phyloP scores from a whole-genome alignment of 2,113 vertebrate genomes.

The Grammomys dolichurus region DNA sequence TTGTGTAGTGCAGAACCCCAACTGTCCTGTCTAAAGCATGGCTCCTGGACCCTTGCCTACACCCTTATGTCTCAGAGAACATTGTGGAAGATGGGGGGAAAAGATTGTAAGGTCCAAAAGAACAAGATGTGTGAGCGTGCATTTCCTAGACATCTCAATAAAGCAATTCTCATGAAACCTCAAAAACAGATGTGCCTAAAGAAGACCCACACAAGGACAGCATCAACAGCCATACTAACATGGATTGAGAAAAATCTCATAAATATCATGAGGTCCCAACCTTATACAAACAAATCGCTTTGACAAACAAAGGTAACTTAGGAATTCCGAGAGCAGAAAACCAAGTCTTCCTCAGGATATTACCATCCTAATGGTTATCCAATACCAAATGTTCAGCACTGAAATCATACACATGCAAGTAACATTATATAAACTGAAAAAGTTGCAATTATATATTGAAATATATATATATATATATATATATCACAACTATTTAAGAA shows the following conservation, averaged over 20 bases:
- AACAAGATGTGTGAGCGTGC: background rate
- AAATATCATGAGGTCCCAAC: background rate
- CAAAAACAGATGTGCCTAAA: background rate
- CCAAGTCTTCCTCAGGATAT: background rate
- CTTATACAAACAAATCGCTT: background rate
- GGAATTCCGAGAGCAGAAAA: background rate
- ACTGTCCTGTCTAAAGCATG: background rate
- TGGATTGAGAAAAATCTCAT: background rate
- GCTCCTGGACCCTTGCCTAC: background rate
- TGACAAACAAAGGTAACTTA: background rate
- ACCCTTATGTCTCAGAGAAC: background rate
- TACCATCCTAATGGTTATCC: background rate
- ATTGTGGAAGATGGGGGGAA: background rate
- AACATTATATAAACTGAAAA: background rate
- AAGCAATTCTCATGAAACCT: background rate
- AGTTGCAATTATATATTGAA: background rate
- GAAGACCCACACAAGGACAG: background rate
- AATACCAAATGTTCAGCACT: background rate
- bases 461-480: background rate
- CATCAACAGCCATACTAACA: background rate
- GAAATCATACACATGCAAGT: background rate
- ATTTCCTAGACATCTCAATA: background rate
- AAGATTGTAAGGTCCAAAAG: background rate
- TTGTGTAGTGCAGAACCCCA: background rate
- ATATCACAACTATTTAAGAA: background rate